Evolutionary conservation across 2,888 invertebrate genomes (phyloP).

Genomic region (Drosophila gaucha): DNA sequence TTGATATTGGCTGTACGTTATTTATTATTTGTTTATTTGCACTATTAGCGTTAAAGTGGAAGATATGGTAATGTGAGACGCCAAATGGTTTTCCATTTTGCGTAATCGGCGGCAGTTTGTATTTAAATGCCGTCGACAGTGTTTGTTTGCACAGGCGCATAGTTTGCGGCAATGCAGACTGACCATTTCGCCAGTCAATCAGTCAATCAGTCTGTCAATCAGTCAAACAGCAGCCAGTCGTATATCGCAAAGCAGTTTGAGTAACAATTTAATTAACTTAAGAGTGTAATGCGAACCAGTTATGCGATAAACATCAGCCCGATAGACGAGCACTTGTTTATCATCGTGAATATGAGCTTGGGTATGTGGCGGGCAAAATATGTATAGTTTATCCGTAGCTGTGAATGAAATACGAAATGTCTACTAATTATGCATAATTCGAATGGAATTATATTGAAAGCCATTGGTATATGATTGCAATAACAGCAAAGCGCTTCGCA

Average conservation of each 20-base stretch:
- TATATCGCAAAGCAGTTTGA: conserved; percentile 60
- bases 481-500: neutral
- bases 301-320: conserved; percentile 57
- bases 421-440: conserved; percentile 70
- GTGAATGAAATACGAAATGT: conserved; percentile 56
- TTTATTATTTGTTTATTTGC: conserved; percentile 51
- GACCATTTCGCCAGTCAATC: conserved; percentile 26
- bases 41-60: conserved; percentile 53
- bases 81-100: conserved; percentile 76
- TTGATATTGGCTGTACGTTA: conserved; percentile 10
- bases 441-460: conserved; percentile 50
- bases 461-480: conserved; percentile 15
- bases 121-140: conserved; percentile 58
- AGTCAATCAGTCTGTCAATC: conserved; percentile 17
- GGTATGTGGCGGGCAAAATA: conserved; percentile 21
- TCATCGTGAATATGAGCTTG: conserved; percentile 28
- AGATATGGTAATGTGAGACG: conserved; percentile 61
- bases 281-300: conserved; percentile 74
- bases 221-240: conserved; percentile 36
- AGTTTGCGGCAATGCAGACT: conserved; percentile 41
- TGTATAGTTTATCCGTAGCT: conserved; percentile 14
- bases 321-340: conserved; percentile 36
- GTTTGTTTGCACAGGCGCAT: conserved; percentile 71
- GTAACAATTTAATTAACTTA: conserved; percentile 81
- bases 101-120: conserved; percentile 58